Percentiles rank a stretch among this genome's conserved stretches.
These are phyloP conservation scores for Lepidonotus clava DNA, from an alignment of 2,888 invertebrate genomes.

Conservation along the genomic window DNA sequence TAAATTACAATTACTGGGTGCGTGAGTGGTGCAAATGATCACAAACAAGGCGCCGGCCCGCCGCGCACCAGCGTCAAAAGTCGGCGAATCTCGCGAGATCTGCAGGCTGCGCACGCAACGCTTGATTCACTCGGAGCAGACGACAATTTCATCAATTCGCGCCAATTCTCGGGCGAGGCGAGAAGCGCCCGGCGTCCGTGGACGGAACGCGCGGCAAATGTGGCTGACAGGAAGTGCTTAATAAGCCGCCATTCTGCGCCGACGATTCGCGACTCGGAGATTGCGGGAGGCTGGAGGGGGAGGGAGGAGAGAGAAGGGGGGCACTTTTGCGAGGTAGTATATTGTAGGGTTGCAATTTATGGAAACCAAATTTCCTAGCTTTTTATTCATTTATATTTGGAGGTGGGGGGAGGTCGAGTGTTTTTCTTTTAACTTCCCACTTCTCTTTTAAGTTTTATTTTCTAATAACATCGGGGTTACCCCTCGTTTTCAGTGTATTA, in stretches of 20 bases:
- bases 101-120: slow-evolving; percentile 12
- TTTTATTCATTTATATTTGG: no score
- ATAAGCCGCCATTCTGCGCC: not conserved
- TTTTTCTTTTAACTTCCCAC: no score
- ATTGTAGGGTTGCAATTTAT: no score
- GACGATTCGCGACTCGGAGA: not conserved
- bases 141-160: slow-evolving; percentile 19
- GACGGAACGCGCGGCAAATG: not conserved
- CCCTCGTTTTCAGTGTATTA: no score
- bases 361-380: no score
- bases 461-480: no score
- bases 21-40: not conserved
- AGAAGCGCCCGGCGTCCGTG: not conserved
- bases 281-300: not conserved
- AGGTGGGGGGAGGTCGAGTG: no score
- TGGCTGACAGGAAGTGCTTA: slow-evolving; percentile 11
- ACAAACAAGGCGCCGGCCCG: not conserved
- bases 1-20: slow-evolving; percentile 5
- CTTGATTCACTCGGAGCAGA: slow-evolving; percentile 7
- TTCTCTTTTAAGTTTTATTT: no score
- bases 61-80: no score
- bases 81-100: not conserved
- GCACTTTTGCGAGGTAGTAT: no score
- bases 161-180: slow-evolving; percentile 17
- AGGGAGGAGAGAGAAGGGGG: not conserved